Base-by-base conservation (phyloP, 2,888 invertebrate genomes). In the Parascotia fuliginaria region DNA sequence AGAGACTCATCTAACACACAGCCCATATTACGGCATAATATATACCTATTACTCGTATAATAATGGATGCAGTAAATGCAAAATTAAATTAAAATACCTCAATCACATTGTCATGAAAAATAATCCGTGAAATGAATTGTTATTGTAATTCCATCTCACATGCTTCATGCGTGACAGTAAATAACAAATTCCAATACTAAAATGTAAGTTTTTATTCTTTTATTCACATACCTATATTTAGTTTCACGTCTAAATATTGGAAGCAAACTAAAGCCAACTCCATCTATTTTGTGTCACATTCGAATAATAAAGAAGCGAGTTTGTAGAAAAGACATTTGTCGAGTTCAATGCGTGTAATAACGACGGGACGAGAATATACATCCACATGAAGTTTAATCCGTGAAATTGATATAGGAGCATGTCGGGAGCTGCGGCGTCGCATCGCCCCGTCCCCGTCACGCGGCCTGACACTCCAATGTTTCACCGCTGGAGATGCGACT, bases 401-500 rank as follows among this genome's bases (percentile, higher is more conserved):
- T 73, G 77, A 80, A 83, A 85, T 81, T 80, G 79, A 85, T 83
- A 83, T 77, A 74, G 68, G 70, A 74, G 72, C 67, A 60, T 60
- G 61, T 61, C 54, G 67, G 39, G 45, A 16, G 45, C 11, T 33
- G 27, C 58, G 60, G 62, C 45, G 46, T 62, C 55, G 59, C 64
- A 61, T 38, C 27, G 33, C 58, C 49, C 68, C 27, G 33, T 58
- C 49, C 68, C 70, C 72, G 83, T 81, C 85, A 81, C 70, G 63
- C 60, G 43, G 42, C 60, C 62, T 75, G 85, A 83, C 86, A 78
- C 70, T 59, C 75, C 79, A 85, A 86, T 85, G 81, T 85, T 85
- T 86, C 86, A 85, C 73, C 58, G 69, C 61, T 50, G 45, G 62
- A 61, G 63, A 63, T 47, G 49, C 62, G 54, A 71, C 67, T 73